These are phyloP conservation scores for Lochmaea capreae DNA, from an alignment of 2,888 invertebrate genomes.

Conservation along the genomic window DNA sequence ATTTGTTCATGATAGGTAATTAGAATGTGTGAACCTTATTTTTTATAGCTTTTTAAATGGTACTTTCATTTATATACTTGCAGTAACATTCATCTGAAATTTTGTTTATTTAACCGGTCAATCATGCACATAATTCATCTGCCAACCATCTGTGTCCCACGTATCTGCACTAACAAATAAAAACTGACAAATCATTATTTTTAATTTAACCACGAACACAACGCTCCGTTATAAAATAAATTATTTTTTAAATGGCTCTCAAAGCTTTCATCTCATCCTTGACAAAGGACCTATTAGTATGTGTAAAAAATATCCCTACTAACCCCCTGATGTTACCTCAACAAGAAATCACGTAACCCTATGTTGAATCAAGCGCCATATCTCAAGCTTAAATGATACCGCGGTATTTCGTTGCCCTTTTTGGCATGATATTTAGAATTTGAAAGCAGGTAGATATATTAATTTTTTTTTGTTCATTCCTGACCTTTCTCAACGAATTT, in stretches of 20 bases:
- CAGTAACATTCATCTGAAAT: neutral
- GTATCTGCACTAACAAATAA: conserved; percentile 16
- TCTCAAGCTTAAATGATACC: conserved; percentile 32
- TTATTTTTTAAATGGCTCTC: conserved; percentile 24
- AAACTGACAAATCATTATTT: conserved; percentile 30
- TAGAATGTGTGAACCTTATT: neutral
- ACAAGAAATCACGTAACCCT: conserved; percentile 22
- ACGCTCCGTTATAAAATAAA: conserved; percentile 24
- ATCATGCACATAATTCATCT: neutral
- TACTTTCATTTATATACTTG: neutral
- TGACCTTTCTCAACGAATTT: conserved; percentile 40
- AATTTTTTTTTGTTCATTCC: conserved; percentile 28
- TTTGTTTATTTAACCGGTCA: conserved; percentile 1
- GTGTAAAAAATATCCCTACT: conserved; percentile 17
- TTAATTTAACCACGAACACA: conserved; percentile 22
- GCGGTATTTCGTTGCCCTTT: conserved; percentile 38
- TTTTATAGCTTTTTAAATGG: conserved; percentile 2
- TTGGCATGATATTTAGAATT: conserved; percentile 36
- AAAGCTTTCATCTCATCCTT: conserved; percentile 21
- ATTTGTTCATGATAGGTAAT: neutral
- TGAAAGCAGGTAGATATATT: conserved; percentile 38
- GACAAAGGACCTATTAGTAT: conserved; percentile 31
- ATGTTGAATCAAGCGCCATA: conserved; percentile 28
- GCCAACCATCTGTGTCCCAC: conserved; percentile 30
- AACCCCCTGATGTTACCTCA: conserved; percentile 23